Evolutionary conservation across 1,140 invertebrate genomes (phyloP).

Genomic region (Drosophila funebris): DNA sequence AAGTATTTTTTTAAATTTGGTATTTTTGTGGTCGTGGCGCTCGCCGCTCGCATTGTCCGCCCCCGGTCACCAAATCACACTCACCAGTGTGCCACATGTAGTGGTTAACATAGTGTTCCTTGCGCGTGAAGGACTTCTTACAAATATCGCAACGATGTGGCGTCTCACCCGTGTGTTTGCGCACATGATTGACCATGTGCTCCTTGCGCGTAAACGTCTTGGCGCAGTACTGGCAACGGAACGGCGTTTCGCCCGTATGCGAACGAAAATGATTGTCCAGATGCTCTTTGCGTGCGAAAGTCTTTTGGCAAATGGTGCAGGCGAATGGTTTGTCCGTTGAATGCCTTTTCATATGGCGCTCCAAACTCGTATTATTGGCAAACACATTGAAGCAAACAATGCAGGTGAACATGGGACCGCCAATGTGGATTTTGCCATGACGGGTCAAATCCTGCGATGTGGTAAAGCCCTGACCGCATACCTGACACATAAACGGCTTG

Average conservation of each 20-base stretch:
- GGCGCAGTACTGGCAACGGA: constrained; percentile 90
- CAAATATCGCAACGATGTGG: constrained; percentile 93
- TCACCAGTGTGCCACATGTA: constrained; percentile 90
- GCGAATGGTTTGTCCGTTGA: constrained; percentile 92
- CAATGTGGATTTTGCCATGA: constrained; percentile 92
- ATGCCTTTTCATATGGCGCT: constrained; percentile 91
- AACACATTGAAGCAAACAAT: constrained; percentile 90
- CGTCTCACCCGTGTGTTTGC: constrained; percentile 94
- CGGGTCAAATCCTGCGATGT: constrained; percentile 90
- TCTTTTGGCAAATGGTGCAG: constrained; percentile 93
- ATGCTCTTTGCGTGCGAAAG: constrained; percentile 93
- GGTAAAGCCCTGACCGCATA: constrained; percentile 91
- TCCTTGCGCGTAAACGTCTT: constrained; percentile 94
- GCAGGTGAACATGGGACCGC: constrained; percentile 89
- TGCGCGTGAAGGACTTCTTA: constrained; percentile 93
- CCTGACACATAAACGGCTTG: constrained; percentile 93
- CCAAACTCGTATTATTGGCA: constrained; percentile 88
- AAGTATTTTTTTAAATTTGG: constrained; percentile 25
- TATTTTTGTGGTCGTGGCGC: constrained; percentile 57
- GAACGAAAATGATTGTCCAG: constrained; percentile 92
- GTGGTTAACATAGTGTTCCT: constrained; percentile 93
- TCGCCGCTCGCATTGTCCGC: constrained; percentile 84
- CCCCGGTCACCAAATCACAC: constrained; percentile 85
- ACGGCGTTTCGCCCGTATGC: constrained; percentile 93
- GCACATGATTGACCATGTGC: constrained; percentile 93